Evolutionary conservation across 2,888 invertebrate genomes (phyloP).

Genomic region (Spisula subtruncata): DNA sequence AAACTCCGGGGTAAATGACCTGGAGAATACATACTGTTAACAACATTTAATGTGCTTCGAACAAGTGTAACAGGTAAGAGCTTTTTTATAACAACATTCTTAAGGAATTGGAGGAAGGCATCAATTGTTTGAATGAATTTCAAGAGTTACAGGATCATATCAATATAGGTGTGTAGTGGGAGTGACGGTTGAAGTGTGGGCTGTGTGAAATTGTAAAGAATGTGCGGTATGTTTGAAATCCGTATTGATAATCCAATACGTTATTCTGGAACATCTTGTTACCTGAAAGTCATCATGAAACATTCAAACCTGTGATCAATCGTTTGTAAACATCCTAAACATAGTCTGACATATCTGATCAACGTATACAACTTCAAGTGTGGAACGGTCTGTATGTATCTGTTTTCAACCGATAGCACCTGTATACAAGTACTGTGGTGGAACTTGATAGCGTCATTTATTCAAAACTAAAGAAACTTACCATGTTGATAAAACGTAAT

Average conservation of each 20-base stretch:
- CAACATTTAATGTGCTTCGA: neutral
- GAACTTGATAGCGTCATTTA: too few relatives aligned
- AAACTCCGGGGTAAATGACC: neutral
- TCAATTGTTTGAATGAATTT: neutral
- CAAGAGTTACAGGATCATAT: neutral
- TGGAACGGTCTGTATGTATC: too few relatives aligned
- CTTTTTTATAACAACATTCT: neutral
- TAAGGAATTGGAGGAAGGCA: neutral
- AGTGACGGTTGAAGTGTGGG: neutral
- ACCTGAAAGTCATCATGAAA: neutral
- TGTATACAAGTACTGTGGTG: neutral
- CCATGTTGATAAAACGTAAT: neutral
- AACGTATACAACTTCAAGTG: too few relatives aligned
- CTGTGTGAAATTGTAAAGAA: neutral
- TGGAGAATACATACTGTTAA: neutral
- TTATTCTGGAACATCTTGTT: neutral
- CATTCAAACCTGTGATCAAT: neutral
- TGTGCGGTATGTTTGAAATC: neutral
- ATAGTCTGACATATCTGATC: neutral
- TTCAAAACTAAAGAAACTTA: neutral
- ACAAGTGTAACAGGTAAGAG: neutral
- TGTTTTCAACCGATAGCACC: too few relatives aligned
- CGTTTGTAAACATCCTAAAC: neutral
- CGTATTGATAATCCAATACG: neutral
- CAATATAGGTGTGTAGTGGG: neutral